Conservation (phyloP, 2,113 vertebrate species). For the Sarotherodon lohbergeri region DNA sequence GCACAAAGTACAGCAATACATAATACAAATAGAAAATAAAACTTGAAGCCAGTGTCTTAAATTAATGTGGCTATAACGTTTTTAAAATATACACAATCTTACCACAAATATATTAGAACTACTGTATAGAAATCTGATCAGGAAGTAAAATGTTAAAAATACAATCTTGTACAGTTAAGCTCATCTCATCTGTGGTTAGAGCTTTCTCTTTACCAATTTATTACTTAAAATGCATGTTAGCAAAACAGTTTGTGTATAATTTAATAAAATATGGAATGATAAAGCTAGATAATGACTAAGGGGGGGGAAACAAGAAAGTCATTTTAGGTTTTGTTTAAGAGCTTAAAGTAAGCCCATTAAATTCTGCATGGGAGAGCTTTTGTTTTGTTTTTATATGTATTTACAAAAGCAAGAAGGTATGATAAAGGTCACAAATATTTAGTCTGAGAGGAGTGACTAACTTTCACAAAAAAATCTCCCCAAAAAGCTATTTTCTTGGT, state of each 20-base stretch:
- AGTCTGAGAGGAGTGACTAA: neutral
- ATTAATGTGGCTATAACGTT: conserved; percentile 54
- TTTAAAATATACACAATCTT: conserved; percentile 63
- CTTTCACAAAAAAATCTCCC: neutral
- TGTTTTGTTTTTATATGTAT: neutral
- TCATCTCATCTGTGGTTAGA: neutral
- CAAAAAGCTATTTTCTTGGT: neutral
- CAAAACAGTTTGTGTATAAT: neutral
- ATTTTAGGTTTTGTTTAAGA: neutral
- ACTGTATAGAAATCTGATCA: conserved; percentile 39
- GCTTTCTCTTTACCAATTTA: conserved; percentile 2
- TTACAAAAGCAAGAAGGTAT: neutral
- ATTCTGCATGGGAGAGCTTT: neutral
- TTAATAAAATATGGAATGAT: neutral
- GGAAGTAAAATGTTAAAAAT: conserved; percentile 56
- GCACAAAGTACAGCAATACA: conserved; percentile 64
- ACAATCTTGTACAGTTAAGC: conserved; percentile 66
- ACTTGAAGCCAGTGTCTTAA: conserved; percentile 64
- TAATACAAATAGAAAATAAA: conserved; percentile 3
- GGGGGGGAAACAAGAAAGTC: neutral
- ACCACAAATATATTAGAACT: conserved; percentile 63
- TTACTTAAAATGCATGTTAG: conserved; percentile 14
- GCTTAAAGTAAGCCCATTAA: neutral
- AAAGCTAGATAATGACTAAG: neutral
- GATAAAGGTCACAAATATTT: neutral